Base-by-base conservation (phyloP, 2,888 invertebrate genomes). In the Pardosa pseudoannulata region DNA sequence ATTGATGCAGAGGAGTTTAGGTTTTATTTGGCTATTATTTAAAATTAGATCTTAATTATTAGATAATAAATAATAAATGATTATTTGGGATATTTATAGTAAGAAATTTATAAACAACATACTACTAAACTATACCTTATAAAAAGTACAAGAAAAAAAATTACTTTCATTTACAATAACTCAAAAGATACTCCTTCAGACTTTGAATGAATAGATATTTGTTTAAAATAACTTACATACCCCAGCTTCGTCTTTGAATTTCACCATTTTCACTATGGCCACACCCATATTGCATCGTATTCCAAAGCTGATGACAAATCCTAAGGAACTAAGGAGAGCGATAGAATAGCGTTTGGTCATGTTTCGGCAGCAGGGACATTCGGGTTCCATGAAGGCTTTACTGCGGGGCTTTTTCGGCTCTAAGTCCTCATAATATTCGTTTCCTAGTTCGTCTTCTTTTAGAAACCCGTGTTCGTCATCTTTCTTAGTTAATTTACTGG, bases 241-340 rank as follows among this genome's bases (percentile, higher is more conserved):
- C 36, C 88, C 78, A 23, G n/a, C 56, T 64, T 88, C 89, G 9
- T 90, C 91, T 27, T 89, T 87, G 80, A 90, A 92, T 89, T 91
- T 90, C 79, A 92, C 93, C 93, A 94, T 93, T 91, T 96, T 95
- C 82, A 97, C 94, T 92, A 98, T 97, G 68, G 99, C 98, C 92
- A 99, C 97, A 78, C 98, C 97, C 96, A 99, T 97, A 93, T 99
- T 99, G 92, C 98, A 98, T 82, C 99, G 94, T 95, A 99, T 99
- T 23, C 99, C 99, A 91, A 98, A 97, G 92, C 97, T 97, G 91
- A 97, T 97, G 92, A 97, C 94, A 92, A 97, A 97, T 79, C 97
- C 94, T 9, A 90, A 71, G 1, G 89, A 89, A 39, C 89, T 88
- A 11, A 90, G 82, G 13, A 90, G 32, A 23, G 90, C 90, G 1